A percentile compares a stretch with the other conserved stretches of the same genome.
Conservation (phyloP, 2,797 vertebrate species). For the Enteromius unitaeniatus region DNA sequence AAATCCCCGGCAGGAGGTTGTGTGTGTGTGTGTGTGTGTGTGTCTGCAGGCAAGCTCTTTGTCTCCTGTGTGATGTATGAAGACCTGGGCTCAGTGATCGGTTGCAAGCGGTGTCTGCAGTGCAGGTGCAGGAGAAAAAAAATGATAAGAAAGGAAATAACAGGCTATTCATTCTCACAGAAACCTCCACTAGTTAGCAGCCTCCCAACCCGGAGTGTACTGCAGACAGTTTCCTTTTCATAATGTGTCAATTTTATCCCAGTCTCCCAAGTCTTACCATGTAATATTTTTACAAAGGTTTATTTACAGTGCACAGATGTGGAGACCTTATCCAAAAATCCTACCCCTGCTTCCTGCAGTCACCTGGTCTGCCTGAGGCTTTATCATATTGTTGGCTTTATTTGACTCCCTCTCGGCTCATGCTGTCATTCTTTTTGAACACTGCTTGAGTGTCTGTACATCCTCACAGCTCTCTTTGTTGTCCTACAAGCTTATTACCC, state of each 20-base stretch:
- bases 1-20: slow-evolving; percentile 30
- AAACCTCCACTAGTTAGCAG: slow-evolving; percentile 27
- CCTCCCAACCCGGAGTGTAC: background rate
- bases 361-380: slow-evolving; percentile 54
- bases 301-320: slow-evolving; percentile 30
- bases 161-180: slow-evolving; percentile 7
- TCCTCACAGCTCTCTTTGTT: slow-evolving; percentile 66
- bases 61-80: slow-evolving; percentile 53
- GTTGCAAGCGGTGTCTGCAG: slow-evolving; percentile 59
- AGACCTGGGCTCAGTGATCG: slow-evolving; percentile 57
- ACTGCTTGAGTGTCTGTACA: slow-evolving; percentile 42
- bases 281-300: slow-evolving; percentile 29
- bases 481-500: slow-evolving; percentile 55
- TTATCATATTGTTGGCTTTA: slow-evolving; percentile 31
- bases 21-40: slow-evolving; percentile 25
- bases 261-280: slow-evolving; percentile 33
- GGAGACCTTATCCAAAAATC: slow-evolving; percentile 42
- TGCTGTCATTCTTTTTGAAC: slow-evolving; percentile 38
- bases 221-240: slow-evolving; percentile 31
- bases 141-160: slow-evolving; percentile 33
- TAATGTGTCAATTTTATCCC: slow-evolving; percentile 14
- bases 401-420: slow-evolving; percentile 28
- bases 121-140: slow-evolving; percentile 59
- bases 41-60: slow-evolving; percentile 33
- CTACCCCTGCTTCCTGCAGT: slow-evolving; percentile 28